phyloP scores from a whole-genome alignment of 2,113 vertebrate genomes.

The Budorcas taxicolor region DNA sequence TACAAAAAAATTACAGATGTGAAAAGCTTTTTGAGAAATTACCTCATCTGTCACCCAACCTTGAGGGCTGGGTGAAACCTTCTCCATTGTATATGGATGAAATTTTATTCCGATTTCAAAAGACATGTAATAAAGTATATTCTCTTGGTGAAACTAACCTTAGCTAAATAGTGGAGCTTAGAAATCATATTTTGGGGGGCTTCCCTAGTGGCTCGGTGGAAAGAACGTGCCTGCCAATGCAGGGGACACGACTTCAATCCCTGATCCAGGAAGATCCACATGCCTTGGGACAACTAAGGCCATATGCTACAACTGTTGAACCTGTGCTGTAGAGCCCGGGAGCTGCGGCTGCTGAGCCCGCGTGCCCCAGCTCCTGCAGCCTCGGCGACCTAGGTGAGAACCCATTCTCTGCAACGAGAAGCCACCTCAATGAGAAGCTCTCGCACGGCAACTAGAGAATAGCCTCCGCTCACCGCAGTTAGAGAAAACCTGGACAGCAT shows the following conservation, averaged over 20 bases:
- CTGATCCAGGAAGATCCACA: background rate
- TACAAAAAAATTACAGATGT: background rate
- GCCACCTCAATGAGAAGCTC: background rate
- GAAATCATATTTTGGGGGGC: background rate
- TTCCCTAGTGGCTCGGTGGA: background rate
- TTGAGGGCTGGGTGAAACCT: background rate
- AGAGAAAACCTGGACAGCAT: background rate
- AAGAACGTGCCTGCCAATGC: background rate
- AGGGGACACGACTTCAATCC: background rate
- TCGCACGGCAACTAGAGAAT: background rate
- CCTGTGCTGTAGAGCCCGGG: background rate
- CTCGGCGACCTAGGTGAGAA: background rate
- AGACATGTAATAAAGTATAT: background rate
- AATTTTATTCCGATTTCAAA: background rate
- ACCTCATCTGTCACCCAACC: background rate
- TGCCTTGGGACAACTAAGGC: background rate
- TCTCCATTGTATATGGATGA: background rate
- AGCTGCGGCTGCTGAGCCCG: background rate
- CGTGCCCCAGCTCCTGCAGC: background rate
- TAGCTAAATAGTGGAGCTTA: background rate
- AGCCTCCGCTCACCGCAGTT: background rate
- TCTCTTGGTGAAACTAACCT: background rate
- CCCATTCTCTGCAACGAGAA: background rate
- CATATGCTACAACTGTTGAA: background rate
- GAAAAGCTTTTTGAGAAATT: slow-evolving; percentile 24